phyloP scores from a whole-genome alignment of 2,888 invertebrate genomes.

The Dolichopus griseipennis region DNA sequence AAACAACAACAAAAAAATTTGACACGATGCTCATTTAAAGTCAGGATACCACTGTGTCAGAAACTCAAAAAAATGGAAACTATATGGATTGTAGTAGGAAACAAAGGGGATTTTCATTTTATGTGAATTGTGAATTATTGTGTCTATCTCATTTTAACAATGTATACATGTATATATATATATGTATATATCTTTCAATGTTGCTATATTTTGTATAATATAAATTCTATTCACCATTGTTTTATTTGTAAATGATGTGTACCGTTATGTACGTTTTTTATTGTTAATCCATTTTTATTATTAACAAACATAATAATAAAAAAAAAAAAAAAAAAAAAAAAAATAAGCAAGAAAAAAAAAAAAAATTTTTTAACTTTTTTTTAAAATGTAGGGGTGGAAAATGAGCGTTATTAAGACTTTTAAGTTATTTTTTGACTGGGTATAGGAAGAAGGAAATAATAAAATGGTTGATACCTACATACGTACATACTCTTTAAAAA shows the following conservation, averaged over 20 bases:
- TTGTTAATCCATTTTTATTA: conserved; percentile 6
- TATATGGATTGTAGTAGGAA: background rate
- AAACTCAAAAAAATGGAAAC: background rate
- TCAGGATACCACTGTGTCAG: background rate
- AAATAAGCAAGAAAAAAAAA: background rate
- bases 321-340: background rate
- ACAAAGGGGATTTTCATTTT: background rate
- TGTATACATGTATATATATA: no score
- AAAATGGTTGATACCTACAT: no score
- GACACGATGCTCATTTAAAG: background rate
- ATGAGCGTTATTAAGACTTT: no score
- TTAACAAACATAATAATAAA: background rate
- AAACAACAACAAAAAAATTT: background rate
- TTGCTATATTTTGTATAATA: background rate
- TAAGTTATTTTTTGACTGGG: no score
- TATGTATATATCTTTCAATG: no score
- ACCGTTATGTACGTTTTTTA: background rate
- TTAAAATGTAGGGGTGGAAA: background rate
- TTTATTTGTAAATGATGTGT: background rate
- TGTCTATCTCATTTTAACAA: background rate
- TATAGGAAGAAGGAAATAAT: no score
- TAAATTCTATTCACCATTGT: background rate
- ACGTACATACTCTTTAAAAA: no score
- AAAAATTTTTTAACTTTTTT: background rate
- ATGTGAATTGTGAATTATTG: background rate